Percentiles rank a stretch among this genome's conserved stretches.
phyloP scores from a whole-genome alignment of 2,797 vertebrate genomes.

The Alfaro cultratus region DNA sequence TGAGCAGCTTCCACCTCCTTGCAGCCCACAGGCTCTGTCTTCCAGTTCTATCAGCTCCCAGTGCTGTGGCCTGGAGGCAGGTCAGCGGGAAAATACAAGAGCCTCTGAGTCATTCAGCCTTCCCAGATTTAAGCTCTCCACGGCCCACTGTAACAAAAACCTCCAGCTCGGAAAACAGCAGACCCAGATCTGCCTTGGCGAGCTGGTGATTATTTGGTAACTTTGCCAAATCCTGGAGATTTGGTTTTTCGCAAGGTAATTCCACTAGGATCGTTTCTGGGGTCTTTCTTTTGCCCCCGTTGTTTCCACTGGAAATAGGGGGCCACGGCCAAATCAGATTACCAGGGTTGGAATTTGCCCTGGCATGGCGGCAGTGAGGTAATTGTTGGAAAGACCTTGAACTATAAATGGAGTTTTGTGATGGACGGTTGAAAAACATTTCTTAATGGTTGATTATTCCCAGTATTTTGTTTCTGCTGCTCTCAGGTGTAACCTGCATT shows the following conservation, averaged over 20 bases:
- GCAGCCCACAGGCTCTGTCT: constrained; percentile 65
- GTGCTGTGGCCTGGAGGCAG: constrained; percentile 64
- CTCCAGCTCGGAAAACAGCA: constrained; percentile 24
- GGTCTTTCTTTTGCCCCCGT: not conserved
- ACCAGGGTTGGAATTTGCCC: not conserved
- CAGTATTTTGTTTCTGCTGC: not conserved
- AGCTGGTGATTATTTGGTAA: constrained; percentile 39
- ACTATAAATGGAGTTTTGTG: not conserved
- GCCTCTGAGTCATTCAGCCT: constrained; percentile 52
- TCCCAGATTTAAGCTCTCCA: constrained; percentile 36
- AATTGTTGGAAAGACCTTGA: not conserved
- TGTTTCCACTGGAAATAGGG: constrained; percentile 2
- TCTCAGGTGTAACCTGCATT: not conserved
- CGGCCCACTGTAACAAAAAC: constrained; percentile 47
- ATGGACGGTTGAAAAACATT: not conserved
- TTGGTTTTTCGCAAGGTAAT: constrained; percentile 4
- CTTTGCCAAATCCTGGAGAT: constrained; percentile 23
- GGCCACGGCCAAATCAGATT: not conserved
- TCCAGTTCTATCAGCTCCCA: constrained; percentile 67
- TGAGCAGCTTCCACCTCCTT: constrained; percentile 72
- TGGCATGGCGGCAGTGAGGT: not conserved
- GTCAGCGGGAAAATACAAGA: constrained; percentile 56
- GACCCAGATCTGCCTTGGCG: constrained; percentile 25
- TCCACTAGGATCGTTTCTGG: not conserved
- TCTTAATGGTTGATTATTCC: not conserved